These are phyloP conservation scores for Lysiphlebus fabarum DNA, from an alignment of 1,140 invertebrate genomes.

Conservation along the genomic window DNA sequence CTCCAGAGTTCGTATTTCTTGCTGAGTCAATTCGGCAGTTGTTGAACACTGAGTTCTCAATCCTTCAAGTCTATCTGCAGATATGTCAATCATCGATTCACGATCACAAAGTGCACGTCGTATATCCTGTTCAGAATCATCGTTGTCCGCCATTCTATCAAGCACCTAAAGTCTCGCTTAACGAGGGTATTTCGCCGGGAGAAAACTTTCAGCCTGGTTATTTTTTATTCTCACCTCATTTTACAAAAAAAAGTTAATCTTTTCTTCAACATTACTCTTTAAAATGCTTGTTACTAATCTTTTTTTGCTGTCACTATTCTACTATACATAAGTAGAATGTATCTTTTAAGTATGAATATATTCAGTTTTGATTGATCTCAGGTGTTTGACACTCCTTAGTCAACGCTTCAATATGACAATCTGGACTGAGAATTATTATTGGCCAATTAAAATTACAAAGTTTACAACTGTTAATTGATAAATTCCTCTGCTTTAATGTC, in stretches of 20 bases:
- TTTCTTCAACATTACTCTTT: background rate
- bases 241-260: background rate
- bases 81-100: conserved; percentile 94
- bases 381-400: no score
- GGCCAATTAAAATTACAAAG: no score
- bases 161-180: no score
- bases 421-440: no score
- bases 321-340: no score
- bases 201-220: conserved; percentile 8
- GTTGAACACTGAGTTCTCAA: conserved; percentile 89
- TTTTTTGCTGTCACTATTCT: conserved; percentile 19
- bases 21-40: conserved; percentile 87
- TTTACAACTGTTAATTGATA: no score
- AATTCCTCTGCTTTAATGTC: no score
- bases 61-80: conserved; percentile 85
- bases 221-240: background rate
- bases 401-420: no score
- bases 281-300: conserved; percentile 36
- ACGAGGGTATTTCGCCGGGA: background rate
- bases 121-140: conserved; percentile 58
- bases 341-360: no score
- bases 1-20: conserved; percentile 92
- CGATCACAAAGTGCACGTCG: conserved; percentile 61
- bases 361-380: no score
- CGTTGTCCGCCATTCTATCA: conserved; percentile 52